A percentile compares a stretch with the other conserved stretches of the same genome.
These are phyloP conservation scores for Diadophis punctatus DNA, from an alignment of 2,113 vertebrate genomes.

Conservation along the genomic window DNA sequence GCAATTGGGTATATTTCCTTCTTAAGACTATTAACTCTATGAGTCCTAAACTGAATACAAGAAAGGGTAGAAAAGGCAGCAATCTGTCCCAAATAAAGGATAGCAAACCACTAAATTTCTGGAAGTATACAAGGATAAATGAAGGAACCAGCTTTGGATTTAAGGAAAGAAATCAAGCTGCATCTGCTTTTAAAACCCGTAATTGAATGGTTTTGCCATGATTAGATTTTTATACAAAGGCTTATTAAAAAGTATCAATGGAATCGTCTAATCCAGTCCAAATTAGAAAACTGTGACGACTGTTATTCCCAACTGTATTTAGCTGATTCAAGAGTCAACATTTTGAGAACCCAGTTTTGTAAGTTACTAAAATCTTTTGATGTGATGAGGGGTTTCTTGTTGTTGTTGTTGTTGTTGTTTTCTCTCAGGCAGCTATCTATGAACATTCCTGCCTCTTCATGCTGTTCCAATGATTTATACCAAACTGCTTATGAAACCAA, in stretches of 20 bases:
- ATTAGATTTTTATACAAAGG: conserved; percentile 74
- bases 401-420: background rate
- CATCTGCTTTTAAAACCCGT: conserved; percentile 59
- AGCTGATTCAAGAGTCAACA: conserved; percentile 29
- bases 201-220: conserved; percentile 65
- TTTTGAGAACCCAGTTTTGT: background rate
- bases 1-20: conserved; percentile 63
- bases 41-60: conserved; percentile 64
- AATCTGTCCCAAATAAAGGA: background rate
- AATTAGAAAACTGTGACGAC: conserved; percentile 70
- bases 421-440: background rate
- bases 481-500: background rate
- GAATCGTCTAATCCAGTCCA: conserved; percentile 72
- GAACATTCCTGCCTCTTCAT: background rate
- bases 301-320: conserved; percentile 45
- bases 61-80: conserved; percentile 31
- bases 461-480: background rate
- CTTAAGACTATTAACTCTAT: conserved; percentile 73
- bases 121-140: conserved; percentile 33
- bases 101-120: background rate
- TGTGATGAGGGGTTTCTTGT: background rate
- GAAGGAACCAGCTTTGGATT: conserved; percentile 53
- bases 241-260: conserved; percentile 70
- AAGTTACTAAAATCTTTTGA: background rate
- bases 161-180: conserved; percentile 40